Evolutionary conservation across 2,888 invertebrate genomes (phyloP).

Genomic region (Melieria picta): DNA sequence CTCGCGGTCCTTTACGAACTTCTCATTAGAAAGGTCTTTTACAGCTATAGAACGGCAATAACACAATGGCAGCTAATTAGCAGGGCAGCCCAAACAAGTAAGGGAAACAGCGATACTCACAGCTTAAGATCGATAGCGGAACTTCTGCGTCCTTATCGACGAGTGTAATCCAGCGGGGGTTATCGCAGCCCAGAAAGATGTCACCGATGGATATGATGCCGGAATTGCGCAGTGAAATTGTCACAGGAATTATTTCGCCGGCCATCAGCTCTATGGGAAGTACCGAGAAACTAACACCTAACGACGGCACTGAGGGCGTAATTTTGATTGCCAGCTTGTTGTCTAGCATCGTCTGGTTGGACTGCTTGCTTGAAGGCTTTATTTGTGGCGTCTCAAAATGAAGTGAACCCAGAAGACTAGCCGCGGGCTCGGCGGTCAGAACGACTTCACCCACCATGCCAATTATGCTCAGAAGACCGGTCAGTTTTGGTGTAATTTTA

Average conservation of each 20-base stretch:
- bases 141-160: conserved; percentile 57
- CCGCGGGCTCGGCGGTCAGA: conserved; percentile 57
- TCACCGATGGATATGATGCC: conserved; percentile 72
- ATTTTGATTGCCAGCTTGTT: conserved; percentile 79
- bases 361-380: conserved; percentile 52
- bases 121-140: conserved; percentile 62
- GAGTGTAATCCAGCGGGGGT: conserved; percentile 62
- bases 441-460: conserved; percentile 72
- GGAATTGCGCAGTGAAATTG: conserved; percentile 72
- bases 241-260: conserved; percentile 76
- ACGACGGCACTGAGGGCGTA: conserved; percentile 81
- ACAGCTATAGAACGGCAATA: conserved; percentile 49
- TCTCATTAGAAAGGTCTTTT: conserved; percentile 62
- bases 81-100: neutral
- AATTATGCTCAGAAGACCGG: conserved; percentile 78
- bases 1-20: conserved; percentile 65
- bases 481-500: conserved; percentile 76
- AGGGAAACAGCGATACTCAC: conserved; percentile 46
- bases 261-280: conserved; percentile 75
- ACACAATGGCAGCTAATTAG: neutral
- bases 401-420: conserved; percentile 59
- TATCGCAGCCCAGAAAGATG: conserved; percentile 69
- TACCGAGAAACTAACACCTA: conserved; percentile 77
- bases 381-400: conserved; percentile 61
- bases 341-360: conserved; percentile 66